Conservation (phyloP, 1,140 invertebrate genomes). For the Bombus waltoni region DNA sequence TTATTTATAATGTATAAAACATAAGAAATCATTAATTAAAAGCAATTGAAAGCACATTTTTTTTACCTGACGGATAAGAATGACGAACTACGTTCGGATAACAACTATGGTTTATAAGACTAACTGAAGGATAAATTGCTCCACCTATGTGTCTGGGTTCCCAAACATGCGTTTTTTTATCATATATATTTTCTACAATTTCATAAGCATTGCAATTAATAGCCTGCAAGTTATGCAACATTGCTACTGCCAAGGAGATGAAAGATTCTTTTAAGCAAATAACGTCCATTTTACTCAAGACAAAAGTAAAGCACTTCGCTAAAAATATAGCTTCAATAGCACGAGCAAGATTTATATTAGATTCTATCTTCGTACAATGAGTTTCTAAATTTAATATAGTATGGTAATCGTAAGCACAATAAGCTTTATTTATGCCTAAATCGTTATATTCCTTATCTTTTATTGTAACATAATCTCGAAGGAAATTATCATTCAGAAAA, state of each 20-base stretch:
- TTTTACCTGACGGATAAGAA: slow-evolving; percentile 78
- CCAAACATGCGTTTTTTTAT: slow-evolving; percentile 71
- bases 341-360: slow-evolving; percentile 82
- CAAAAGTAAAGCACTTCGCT: slow-evolving; percentile 81
- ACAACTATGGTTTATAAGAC: slow-evolving; percentile 86
- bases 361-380: slow-evolving; percentile 79
- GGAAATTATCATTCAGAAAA: slow-evolving; percentile 72
- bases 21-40: neutral
- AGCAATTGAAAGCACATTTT: no score
- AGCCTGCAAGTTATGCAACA: slow-evolving; percentile 84
- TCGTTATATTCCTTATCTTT: neutral
- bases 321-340: slow-evolving; percentile 84
- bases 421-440: slow-evolving; percentile 49
- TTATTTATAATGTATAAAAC: no score
- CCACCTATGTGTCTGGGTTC: slow-evolving; percentile 83
- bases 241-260: slow-evolving; percentile 77
- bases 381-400: slow-evolving; percentile 79
- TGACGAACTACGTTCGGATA: slow-evolving; percentile 84
- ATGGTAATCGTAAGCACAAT: slow-evolving; percentile 75
- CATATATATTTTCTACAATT: slow-evolving; percentile 83
- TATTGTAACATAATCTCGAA: slow-evolving; percentile 76
- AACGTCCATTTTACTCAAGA: slow-evolving; percentile 71
- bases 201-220: slow-evolving; percentile 87
- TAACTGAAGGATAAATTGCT: slow-evolving; percentile 85
- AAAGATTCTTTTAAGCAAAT: slow-evolving; percentile 63